phyloP scores from a whole-genome alignment of 2,113 vertebrate species.

The Petaurus breviceps region DNA sequence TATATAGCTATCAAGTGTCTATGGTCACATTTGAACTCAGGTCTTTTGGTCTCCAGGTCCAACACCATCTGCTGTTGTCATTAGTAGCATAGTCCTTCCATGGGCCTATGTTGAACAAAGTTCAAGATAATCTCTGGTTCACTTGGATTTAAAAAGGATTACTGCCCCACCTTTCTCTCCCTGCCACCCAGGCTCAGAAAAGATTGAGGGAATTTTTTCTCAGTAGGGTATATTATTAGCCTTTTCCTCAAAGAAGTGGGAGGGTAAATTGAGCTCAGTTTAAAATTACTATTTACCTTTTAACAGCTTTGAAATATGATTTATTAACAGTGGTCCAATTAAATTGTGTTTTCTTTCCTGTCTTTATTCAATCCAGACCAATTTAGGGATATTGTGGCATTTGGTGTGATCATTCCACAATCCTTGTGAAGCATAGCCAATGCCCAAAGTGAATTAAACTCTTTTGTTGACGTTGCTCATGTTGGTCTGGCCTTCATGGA shows the following conservation, averaged over 20 bases:
- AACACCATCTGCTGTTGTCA: not conserved
- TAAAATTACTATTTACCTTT: not conserved
- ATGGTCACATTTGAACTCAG: not conserved
- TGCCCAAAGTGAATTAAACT: not conserved
- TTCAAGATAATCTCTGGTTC: not conserved
- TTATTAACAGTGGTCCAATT: not conserved
- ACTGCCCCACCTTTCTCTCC: not conserved
- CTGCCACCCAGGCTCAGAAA: not conserved
- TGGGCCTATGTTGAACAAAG: not conserved
- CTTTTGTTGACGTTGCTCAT: not conserved
- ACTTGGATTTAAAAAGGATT: not conserved
- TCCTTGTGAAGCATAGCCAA: not conserved
- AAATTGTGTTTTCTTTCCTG: conserved; percentile 3
- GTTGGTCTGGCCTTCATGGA: not conserved
- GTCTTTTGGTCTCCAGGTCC: not conserved
- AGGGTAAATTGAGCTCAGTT: not conserved
- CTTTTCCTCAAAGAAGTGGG: not conserved
- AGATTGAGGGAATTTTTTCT: too few species aligned
- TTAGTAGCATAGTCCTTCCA: not conserved
- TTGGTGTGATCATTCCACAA: not conserved
- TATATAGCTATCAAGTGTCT: not conserved
- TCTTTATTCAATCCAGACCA: conserved; percentile 6
- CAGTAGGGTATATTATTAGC: not conserved
- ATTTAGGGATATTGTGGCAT: not conserved
- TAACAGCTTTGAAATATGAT: not conserved